Evolutionary conservation across 2,888 invertebrate genomes (phyloP).

Genomic region (Trichopoda pennipes): DNA sequence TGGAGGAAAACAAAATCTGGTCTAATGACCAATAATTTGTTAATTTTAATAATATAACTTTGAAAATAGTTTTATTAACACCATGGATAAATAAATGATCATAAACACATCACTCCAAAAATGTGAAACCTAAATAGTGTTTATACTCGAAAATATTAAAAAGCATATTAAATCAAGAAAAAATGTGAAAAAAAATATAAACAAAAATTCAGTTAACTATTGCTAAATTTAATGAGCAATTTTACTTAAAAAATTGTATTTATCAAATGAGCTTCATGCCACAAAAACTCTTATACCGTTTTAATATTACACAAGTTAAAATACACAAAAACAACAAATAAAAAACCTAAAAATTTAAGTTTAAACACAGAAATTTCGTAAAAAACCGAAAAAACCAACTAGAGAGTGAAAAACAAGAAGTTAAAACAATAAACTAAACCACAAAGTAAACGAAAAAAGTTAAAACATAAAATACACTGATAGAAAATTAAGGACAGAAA

Average conservation of each 20-base stretch:
- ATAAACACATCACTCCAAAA: too few species aligned
- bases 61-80: too few species aligned
- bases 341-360: constrained; percentile 23
- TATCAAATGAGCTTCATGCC: constrained; percentile 15
- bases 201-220: constrained; percentile 7
- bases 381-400: constrained; percentile 25
- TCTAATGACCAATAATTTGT: too few species aligned
- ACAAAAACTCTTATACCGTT: constrained; percentile 47
- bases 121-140: neutral
- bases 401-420: constrained; percentile 19
- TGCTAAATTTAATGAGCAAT: constrained; percentile 49
- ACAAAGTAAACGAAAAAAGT: constrained; percentile 26
- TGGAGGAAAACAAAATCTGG: too few species aligned
- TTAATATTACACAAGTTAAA: constrained; percentile 47
- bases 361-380: constrained; percentile 27
- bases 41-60: too few species aligned
- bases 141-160: constrained; percentile 1
- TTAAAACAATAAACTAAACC: constrained; percentile 60
- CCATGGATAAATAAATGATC: too few species aligned
- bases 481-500: too few species aligned
- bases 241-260: constrained; percentile 11
- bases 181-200: constrained; percentile 22
- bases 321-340: neutral
- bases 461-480: constrained; percentile 10
- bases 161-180: too few species aligned